Evolutionary conservation across 2,888 invertebrate genomes (phyloP).

Genomic region (Cecidostiba fungosa): DNA sequence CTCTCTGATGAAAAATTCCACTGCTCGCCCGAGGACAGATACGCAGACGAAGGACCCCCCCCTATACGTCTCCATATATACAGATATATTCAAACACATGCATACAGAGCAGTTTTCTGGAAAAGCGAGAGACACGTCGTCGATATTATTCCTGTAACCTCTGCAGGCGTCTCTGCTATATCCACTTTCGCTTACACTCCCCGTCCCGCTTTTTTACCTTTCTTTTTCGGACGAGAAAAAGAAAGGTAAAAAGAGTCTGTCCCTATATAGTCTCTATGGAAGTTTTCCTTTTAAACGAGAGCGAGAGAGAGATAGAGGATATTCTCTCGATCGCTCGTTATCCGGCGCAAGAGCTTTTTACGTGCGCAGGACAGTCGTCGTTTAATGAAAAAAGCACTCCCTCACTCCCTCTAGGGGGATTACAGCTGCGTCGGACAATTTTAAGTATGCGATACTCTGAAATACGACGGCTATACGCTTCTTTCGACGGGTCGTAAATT

Average conservation of each 20-base stretch:
- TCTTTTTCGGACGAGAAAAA: background rate
- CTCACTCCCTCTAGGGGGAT: background rate
- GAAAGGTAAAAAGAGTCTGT: background rate
- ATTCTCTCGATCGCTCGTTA: background rate
- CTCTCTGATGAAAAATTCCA: slow-evolving; percentile 59
- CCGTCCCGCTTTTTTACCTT: background rate
- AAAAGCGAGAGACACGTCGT: background rate
- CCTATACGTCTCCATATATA: background rate
- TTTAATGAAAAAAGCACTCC: background rate
- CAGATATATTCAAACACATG: background rate
- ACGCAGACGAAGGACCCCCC: background rate
- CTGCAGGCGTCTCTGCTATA: background rate
- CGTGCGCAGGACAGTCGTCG: background rate
- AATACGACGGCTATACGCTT: background rate
- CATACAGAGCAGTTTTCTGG: background rate
- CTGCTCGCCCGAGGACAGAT: background rate
- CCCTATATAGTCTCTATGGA: background rate
- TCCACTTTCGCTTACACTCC: background rate
- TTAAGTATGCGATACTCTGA: background rate
- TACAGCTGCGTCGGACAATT: background rate
- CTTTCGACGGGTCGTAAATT: background rate
- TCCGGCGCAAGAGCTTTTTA: background rate
- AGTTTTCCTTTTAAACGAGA: background rate
- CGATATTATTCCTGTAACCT: slow-evolving; percentile 1
- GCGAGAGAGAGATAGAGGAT: background rate